These are phyloP conservation scores for Lates calcarifer DNA, from an alignment of 2,113 vertebrate species.

Conservation along the genomic window DNA sequence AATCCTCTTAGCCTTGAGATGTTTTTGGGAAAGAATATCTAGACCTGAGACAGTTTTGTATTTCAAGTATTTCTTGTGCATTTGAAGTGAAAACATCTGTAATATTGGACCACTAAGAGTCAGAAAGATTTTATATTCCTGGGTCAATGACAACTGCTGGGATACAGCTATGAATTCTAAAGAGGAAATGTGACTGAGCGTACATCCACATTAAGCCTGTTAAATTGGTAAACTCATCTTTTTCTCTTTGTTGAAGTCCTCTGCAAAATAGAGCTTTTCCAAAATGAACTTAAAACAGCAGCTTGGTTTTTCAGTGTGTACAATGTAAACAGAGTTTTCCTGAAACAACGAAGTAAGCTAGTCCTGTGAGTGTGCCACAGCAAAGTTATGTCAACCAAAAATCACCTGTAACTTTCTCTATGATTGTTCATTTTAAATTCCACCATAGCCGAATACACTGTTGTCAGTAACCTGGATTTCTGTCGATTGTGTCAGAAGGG, in stretches of 20 bases:
- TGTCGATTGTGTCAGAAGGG: background rate
- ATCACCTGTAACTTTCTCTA: background rate
- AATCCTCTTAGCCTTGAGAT: background rate
- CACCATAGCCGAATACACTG: background rate
- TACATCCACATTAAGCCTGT: background rate
- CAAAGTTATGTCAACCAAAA: background rate
- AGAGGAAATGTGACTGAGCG: background rate
- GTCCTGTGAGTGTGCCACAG: background rate
- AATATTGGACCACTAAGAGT: background rate
- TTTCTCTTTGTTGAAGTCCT: background rate
- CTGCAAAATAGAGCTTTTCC: background rate
- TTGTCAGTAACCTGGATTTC: background rate
- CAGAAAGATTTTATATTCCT: background rate
- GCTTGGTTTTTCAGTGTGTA: background rate
- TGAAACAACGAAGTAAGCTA: background rate
- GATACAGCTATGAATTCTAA: background rate
- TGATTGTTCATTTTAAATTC: background rate
- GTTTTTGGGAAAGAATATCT: background rate
- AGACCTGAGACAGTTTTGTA: background rate
- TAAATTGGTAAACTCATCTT: background rate
- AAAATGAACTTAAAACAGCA: background rate
- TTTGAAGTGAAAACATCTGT: background rate
- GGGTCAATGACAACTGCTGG: background rate
- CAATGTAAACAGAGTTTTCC: background rate
- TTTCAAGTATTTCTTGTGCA: background rate